These are phyloP conservation scores for Spheniscus humboldti DNA, from an alignment of 2,797 vertebrate genomes.

Conservation along the genomic window DNA sequence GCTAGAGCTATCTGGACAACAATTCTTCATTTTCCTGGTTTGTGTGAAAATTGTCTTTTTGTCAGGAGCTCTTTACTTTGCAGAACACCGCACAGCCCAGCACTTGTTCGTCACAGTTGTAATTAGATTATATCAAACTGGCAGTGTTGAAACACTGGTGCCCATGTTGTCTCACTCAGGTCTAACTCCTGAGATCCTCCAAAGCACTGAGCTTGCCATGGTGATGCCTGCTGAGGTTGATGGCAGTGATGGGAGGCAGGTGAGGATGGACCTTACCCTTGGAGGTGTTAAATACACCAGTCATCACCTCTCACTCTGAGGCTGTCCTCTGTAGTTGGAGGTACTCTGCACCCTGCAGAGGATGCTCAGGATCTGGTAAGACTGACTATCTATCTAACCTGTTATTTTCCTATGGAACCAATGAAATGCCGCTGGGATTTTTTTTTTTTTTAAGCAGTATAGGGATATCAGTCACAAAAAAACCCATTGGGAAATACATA, in stretches of 20 bases:
- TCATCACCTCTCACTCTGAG: neutral
- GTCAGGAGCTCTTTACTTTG: constrained; percentile 15
- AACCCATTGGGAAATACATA: accelerated
- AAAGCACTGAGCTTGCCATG: neutral
- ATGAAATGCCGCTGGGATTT: neutral
- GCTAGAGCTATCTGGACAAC: constrained; percentile 10
- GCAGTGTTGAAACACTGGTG: constrained; percentile 31
- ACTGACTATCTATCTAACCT: neutral
- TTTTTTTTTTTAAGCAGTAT: neutral
- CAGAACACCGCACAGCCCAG: constrained; percentile 10
- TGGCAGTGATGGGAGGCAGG: neutral
- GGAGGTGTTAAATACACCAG: neutral
- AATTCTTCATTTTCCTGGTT: constrained; percentile 5
- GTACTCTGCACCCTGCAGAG: neutral
- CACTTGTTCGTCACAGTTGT: neutral
- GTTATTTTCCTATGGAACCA: neutral
- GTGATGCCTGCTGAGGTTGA: neutral
- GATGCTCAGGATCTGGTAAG: neutral
- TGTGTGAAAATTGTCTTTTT: constrained; percentile 26
- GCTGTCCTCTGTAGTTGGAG: neutral
- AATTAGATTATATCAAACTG: constrained; percentile 57
- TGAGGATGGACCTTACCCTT: neutral
- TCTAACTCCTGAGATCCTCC: constrained; percentile 21
- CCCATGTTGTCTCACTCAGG: neutral
- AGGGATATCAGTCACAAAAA: neutral